Conservation (phyloP, 2,888 invertebrate genomes). For the Eurytoma adleriae region DNA sequence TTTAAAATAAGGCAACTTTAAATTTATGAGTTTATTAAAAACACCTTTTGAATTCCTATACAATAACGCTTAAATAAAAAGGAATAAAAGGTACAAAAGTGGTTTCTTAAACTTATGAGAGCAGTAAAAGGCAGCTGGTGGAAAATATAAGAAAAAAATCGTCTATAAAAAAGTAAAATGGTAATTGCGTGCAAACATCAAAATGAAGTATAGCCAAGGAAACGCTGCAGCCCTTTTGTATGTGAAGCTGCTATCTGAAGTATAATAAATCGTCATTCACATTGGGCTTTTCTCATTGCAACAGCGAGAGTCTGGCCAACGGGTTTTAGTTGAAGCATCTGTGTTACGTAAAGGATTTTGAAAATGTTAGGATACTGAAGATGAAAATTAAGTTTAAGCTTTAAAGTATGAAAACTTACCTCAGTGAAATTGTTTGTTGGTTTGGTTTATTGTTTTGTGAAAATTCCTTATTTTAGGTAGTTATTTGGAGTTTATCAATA, state of each 20-base stretch:
- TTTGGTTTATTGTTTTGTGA: constrained; percentile 34
- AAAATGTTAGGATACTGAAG: constrained; percentile 35
- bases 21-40: constrained; percentile 10
- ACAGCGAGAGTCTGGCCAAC: constrained; percentile 41
- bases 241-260: constrained; percentile 73
- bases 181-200: constrained; percentile 47
- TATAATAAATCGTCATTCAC: constrained; percentile 63
- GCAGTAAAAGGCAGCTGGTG: constrained; percentile 65
- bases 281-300: constrained; percentile 60
- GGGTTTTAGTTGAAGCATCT: constrained; percentile 43
- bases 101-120: constrained; percentile 26
- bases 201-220: constrained; percentile 51
- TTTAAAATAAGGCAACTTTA: constrained; percentile 13
- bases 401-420: constrained; percentile 26
- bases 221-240: constrained; percentile 75
- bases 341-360: constrained; percentile 33
- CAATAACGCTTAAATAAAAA: constrained; percentile 14
- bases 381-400: constrained; percentile 34
- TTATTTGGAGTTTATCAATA: constrained; percentile 35
- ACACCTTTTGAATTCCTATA: constrained; percentile 2
- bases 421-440: constrained; percentile 26
- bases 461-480: constrained; percentile 17
- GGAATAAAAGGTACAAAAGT: constrained; percentile 44
- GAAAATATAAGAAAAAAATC: constrained; percentile 61
- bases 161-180: constrained; percentile 45